A percentile compares a stretch with the other conserved stretches of the same genome.
Conservation (phyloP, 2,888 invertebrate genomes). For the Panzeria rudis region DNA sequence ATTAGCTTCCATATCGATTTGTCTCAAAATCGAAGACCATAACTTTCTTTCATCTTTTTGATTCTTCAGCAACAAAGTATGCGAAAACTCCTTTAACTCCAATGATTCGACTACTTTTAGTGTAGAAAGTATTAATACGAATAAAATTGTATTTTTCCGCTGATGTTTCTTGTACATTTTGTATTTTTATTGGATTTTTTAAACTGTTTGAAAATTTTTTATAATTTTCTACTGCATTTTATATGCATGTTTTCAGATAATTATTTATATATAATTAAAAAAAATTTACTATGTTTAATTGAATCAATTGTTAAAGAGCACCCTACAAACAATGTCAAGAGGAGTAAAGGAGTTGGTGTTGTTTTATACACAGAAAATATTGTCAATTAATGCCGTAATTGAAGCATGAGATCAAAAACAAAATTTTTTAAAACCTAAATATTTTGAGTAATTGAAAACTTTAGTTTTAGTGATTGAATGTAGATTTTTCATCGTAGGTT, state of each 20-base stretch:
- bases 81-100: constrained; percentile 12
- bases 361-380: not conserved
- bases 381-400: too few species aligned
- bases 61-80: not conserved
- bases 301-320: not conserved
- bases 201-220: constrained; percentile 46
- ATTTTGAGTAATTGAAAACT: too few species aligned
- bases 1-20: constrained; percentile 54
- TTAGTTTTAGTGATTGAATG: too few species aligned
- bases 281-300: constrained; percentile 8
- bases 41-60: constrained; percentile 12
- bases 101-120: not conserved
- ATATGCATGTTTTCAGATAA: constrained; percentile 57
- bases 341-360: too few species aligned
- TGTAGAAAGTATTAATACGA: constrained; percentile 28
- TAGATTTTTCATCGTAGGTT: too few species aligned
- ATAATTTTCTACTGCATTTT: not conserved
- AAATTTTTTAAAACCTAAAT: too few species aligned
- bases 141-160: constrained; percentile 49
- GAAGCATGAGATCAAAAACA: too few species aligned
- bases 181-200: constrained; percentile 21
- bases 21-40: constrained; percentile 32
- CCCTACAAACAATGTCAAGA: not conserved
- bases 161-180: constrained; percentile 49
- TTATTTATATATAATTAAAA: constrained; percentile 52